Conservation (phyloP, 1,140 invertebrate genomes). For the Ips nitidus region DNA sequence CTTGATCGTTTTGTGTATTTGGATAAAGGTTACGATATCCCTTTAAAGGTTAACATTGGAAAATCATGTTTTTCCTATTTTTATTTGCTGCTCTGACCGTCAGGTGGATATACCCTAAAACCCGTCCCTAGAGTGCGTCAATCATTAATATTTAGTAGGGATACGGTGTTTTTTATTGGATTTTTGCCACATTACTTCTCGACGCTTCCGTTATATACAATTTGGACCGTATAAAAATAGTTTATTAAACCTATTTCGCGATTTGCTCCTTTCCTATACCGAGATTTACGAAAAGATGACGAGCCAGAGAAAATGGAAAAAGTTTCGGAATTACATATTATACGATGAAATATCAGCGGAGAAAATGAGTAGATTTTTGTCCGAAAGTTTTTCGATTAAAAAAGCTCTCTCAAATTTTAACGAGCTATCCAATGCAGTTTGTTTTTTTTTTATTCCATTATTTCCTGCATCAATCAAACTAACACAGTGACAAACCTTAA, state of each 20-base stretch:
- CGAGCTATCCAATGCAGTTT: neutral
- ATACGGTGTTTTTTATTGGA: constrained; percentile 20
- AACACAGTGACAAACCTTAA: no score
- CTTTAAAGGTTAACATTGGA: neutral
- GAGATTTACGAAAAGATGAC: constrained; percentile 11
- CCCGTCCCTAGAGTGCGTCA: neutral
- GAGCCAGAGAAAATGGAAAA: constrained; percentile 26
- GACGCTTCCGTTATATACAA: constrained; percentile 10
- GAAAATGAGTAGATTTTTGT: constrained; percentile 16
- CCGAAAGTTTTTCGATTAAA: constrained; percentile 20
- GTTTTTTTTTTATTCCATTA: neutral
- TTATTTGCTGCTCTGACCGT: constrained; percentile 6
- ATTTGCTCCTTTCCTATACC: constrained; percentile 11
- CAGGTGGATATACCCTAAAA: constrained; percentile 5
- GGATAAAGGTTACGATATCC: neutral
- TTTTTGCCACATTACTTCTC: constrained; percentile 21
- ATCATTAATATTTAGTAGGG: constrained; percentile 24
- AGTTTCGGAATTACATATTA: constrained; percentile 17
- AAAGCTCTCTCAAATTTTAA: constrained; percentile 10
- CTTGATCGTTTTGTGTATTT: neutral
- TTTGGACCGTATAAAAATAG: constrained; percentile 18
- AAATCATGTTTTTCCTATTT: constrained; percentile 21
- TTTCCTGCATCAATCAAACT: no score
- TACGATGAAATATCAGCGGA: constrained; percentile 10
- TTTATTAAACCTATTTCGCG: constrained; percentile 13